phyloP scores from a whole-genome alignment of 1,140 invertebrate genomes.

The Panulirus ornatus region DNA sequence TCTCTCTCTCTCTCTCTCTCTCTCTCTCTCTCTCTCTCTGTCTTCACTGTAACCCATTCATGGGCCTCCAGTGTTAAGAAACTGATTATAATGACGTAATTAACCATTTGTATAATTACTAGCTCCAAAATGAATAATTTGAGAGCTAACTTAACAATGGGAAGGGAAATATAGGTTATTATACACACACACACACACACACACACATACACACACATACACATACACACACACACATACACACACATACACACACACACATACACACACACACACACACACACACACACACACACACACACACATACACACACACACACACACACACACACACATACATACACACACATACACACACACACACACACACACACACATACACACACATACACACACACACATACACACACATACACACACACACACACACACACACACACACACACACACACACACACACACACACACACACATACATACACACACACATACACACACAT shows the following conservation, averaged over 20 bases:
- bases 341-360: neutral
- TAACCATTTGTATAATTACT: no score
- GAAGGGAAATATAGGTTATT: no score
- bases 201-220: neutral
- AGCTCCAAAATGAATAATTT: no score
- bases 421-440: neutral
- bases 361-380: neutral
- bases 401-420: neutral
- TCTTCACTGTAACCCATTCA: no score
- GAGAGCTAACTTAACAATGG: no score
- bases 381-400: neutral
- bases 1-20: no score
- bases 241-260: neutral
- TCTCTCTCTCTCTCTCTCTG: neutral
- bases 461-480: neutral
- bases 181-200: neutral
- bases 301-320: neutral
- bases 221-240: neutral
- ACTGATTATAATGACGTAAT: no score
- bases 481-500: constrained; percentile 2
- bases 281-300: constrained; percentile 3
- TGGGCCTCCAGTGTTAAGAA: no score
- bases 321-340: constrained; percentile 1
- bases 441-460: neutral
- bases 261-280: neutral